These are phyloP conservation scores for Dipodomys stephensi DNA, from an alignment of 2,113 vertebrate genomes.

Conservation along the genomic window DNA sequence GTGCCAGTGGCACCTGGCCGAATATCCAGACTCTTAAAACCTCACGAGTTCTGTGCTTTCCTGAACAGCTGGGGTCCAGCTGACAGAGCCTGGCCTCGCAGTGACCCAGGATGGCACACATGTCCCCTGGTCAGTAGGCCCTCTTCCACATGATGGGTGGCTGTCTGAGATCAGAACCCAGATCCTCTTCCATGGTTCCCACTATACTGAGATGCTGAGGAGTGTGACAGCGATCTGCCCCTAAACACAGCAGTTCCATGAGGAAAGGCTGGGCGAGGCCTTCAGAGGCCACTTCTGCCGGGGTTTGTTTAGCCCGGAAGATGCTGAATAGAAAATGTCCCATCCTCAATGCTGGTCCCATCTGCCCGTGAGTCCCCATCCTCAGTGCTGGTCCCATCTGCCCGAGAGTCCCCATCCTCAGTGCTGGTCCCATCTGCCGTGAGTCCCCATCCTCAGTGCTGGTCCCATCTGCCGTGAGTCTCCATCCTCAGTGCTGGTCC, in stretches of 20 bases:
- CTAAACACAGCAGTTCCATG: too few species aligned
- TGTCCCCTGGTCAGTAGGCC: too few species aligned
- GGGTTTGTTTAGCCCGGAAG: background rate
- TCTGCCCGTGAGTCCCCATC: too few species aligned
- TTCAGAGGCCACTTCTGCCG: too few species aligned
- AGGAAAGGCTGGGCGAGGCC: too few species aligned
- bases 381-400: too few species aligned
- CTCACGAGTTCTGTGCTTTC: fast-evolving
- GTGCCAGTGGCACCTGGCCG: too few species aligned
- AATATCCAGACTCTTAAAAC: background rate
- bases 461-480: too few species aligned
- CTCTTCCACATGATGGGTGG: fast-evolving
- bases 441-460: too few species aligned
- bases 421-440: too few species aligned
- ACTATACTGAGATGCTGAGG: fast-evolving
- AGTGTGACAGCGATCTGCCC: background rate
- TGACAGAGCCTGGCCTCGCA: background rate
- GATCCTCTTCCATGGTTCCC: background rate
- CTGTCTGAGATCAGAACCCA: background rate
- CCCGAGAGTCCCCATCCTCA: background rate
- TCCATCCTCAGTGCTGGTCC: too few species aligned
- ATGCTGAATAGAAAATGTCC: background rate
- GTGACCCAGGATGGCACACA: fast-evolving
- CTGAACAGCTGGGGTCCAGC: background rate
- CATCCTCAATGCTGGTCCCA: too few species aligned